phyloP scores from a whole-genome alignment of 2,113 vertebrate species.

The Potamarius usumacintae region DNA sequence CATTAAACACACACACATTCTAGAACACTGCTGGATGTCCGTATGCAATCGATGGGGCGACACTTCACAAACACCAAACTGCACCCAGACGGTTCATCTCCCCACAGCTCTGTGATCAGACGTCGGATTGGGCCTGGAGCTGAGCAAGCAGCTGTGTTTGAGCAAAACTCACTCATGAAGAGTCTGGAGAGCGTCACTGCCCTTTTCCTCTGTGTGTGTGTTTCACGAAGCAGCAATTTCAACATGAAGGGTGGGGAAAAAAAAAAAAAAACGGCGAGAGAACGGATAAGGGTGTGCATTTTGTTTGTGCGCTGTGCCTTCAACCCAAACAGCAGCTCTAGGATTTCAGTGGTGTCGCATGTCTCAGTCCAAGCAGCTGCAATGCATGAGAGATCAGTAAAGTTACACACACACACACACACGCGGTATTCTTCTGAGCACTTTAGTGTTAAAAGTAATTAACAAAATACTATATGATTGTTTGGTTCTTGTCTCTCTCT shows the following conservation, averaged over 20 bases:
- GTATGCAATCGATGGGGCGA: neutral
- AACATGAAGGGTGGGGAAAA: neutral
- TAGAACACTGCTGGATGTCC: neutral
- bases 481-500: neutral
- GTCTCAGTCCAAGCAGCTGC: constrained; percentile 48
- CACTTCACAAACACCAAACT: neutral
- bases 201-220: neutral
- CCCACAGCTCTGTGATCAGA: neutral
- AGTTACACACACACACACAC: constrained; percentile 13
- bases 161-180: constrained; percentile 12
- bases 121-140: neutral
- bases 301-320: constrained; percentile 30
- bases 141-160: constrained; percentile 15
- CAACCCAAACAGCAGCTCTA: constrained; percentile 46
- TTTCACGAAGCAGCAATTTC: neutral
- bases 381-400: constrained; percentile 33
- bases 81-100: constrained; percentile 9
- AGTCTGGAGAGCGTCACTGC: neutral
- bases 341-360: constrained; percentile 37
- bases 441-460: neutral
- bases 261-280: neutral
- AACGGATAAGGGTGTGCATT: neutral
- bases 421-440: neutral
- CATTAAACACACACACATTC: neutral
- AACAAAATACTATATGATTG: neutral